Conservation (phyloP, 2,888 invertebrate species). For the Phyto melanocephala region DNA sequence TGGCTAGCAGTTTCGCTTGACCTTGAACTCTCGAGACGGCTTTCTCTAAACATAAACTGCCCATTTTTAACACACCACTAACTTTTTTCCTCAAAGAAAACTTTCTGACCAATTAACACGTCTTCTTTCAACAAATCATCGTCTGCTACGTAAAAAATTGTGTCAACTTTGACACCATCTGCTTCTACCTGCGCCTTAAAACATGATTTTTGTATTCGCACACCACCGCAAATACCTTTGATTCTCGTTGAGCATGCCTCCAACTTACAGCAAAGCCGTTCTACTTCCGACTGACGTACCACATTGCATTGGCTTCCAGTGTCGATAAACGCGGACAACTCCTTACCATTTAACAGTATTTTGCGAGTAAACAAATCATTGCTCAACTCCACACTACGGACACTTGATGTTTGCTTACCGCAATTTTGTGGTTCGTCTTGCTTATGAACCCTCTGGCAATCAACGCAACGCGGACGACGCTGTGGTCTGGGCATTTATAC, state of each 20-base stretch:
- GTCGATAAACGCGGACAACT: conserved; percentile 17
- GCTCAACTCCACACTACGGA: neutral
- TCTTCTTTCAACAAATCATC: too few species aligned
- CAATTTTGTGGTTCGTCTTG: conserved; percentile 17
- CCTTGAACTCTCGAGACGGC: too few species aligned
- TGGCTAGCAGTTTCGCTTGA: too few species aligned
- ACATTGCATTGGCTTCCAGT: conserved; percentile 27
- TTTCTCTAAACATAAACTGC: too few species aligned
- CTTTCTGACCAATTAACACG: too few species aligned
- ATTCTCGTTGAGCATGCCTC: neutral
- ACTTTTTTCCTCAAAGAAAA: too few species aligned
- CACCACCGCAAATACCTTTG: too few species aligned
- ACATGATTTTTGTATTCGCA: too few species aligned
- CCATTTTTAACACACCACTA: too few species aligned
- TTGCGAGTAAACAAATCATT: conserved; percentile 1
- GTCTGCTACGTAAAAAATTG: too few species aligned
- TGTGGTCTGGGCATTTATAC: conserved; percentile 40
- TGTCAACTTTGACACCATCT: too few species aligned
- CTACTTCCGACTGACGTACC: neutral
- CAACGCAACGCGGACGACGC: conserved; percentile 18
- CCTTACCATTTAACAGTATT: neutral
- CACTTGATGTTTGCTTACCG: neutral
- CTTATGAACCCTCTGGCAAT: conserved; percentile 49
- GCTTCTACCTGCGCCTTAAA: too few species aligned
- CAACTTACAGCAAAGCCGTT: neutral